Base-by-base conservation (phyloP, 2,113 vertebrate genomes). In the Megaleporinus macrocephalus region DNA sequence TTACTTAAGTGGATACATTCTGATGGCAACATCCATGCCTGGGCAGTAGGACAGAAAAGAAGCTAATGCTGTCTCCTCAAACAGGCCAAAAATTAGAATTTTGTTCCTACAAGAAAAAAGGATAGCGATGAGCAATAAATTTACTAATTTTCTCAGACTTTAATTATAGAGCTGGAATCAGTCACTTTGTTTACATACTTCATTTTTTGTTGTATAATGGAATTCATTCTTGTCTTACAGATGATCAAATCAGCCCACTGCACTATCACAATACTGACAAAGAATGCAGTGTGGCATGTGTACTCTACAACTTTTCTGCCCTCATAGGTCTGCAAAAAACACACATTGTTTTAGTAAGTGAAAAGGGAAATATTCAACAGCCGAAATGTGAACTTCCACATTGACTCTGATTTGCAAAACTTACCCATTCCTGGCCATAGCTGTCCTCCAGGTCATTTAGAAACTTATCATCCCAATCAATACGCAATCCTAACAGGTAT, bases 241-340 rank as follows among this genome's bases (percentile, higher is more conserved):
- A 98, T 96, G 90, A 98, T 96, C 86, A 98, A 91, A 89, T 97
- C 95, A 0, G 96, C 95, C 96, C 96, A 97, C 72, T 98, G 97
- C 33, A 97, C 96, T 3, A 97, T 89, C 76, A 97, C 97, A 0
- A 97, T 98, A 74, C 96, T 97, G 92, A 88, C 89, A 0, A 98
- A 98, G 92, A 97, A 98, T 0, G 96, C 95, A 0, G 97, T 98
- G 92, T 98, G 97, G 89, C 97, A 98, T 0, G 97, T 98, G 90
- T 94, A 97, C 92, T 98, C 97, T 59, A 97, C 91, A 81, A 97
- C 96, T 91, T 98, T 98, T 78, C 97, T 95, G 88, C 95, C 93
- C 86, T 98, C 95, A 3, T 97, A 98, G 0, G 97, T 98, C 97
- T 98, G 85, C 13, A 85, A 7, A 20, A 72, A 65, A 79, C 4